These are phyloP conservation scores for Spinibarbus caldwelli DNA, from an alignment of 2,797 vertebrate species.

Conservation along the genomic window DNA sequence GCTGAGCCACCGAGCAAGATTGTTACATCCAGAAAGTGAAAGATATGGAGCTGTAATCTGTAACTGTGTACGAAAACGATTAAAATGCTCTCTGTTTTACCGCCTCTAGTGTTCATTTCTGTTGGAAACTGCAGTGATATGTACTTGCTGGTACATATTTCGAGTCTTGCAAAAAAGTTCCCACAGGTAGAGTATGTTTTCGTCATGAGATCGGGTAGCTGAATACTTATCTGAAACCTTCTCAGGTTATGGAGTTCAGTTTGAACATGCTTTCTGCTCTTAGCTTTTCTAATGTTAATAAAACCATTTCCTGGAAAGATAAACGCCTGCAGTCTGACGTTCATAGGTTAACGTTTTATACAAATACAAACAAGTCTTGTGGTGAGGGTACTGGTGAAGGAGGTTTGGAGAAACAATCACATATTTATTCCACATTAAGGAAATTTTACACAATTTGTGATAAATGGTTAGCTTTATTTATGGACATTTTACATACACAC, in stretches of 20 bases:
- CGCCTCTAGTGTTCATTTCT: no score
- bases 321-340: neutral
- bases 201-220: no score
- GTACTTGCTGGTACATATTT: no score
- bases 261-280: neutral
- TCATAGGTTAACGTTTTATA: neutral
- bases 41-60: no score
- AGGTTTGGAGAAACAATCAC: neutral
- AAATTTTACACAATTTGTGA: neutral
- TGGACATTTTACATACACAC: neutral
- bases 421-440: neutral
- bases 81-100: no score
- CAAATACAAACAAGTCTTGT: neutral
- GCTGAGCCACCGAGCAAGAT: no score
- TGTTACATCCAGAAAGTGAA: no score
- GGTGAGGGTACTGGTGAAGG: neutral
- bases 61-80: no score
- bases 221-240: no score
- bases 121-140: no score
- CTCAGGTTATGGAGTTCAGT: neutral
- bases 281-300: neutral
- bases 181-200: no score
- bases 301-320: neutral
- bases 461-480: neutral
- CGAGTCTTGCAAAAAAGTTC: no score